Evolutionary conservation across 2,888 invertebrate species (phyloP).

Genomic region (Cyclophora punctaria): DNA sequence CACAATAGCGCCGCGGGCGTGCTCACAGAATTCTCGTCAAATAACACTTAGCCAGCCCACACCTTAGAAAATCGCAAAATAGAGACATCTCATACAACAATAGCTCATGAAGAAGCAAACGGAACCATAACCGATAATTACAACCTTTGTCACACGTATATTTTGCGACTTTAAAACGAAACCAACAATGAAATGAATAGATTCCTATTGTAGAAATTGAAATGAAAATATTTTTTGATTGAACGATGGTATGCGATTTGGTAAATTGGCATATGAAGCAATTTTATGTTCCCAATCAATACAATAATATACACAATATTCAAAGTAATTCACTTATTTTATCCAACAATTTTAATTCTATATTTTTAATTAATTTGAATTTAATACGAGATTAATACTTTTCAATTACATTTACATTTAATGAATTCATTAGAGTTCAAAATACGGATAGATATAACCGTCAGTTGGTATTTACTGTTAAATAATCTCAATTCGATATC

Average conservation of each 20-base stretch:
- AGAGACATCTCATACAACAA: slow-evolving; percentile 63
- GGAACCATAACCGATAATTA: slow-evolving; percentile 69
- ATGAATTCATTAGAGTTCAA: no score
- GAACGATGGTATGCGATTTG: slow-evolving; percentile 12
- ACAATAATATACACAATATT: no score
- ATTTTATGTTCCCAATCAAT: no score
- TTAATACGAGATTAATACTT: no score
- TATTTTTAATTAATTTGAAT: no score
- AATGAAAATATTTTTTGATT: slow-evolving; percentile 42
- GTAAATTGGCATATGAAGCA: no score
- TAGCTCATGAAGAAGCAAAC: slow-evolving; percentile 51
- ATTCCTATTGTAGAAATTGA: slow-evolving; percentile 33
- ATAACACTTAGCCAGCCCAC: slow-evolving; percentile 73
- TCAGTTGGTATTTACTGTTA: not conserved
- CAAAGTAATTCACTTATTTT: no score
- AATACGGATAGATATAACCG: no score
- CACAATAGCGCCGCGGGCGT: slow-evolving; percentile 65
- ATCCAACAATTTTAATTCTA: no score
- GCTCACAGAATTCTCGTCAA: slow-evolving; percentile 70
- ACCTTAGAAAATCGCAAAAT: slow-evolving; percentile 73
- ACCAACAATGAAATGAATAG: slow-evolving; percentile 38
- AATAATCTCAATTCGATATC: slow-evolving; percentile 10
- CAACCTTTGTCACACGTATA: slow-evolving; percentile 58
- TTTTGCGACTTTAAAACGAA: slow-evolving; percentile 49
- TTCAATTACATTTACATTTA: no score